Percentiles rank a stretch among this genome's conserved stretches.
Evolutionary conservation across 2,888 invertebrate species (phyloP).

Genomic region (Syritta pipiens): DNA sequence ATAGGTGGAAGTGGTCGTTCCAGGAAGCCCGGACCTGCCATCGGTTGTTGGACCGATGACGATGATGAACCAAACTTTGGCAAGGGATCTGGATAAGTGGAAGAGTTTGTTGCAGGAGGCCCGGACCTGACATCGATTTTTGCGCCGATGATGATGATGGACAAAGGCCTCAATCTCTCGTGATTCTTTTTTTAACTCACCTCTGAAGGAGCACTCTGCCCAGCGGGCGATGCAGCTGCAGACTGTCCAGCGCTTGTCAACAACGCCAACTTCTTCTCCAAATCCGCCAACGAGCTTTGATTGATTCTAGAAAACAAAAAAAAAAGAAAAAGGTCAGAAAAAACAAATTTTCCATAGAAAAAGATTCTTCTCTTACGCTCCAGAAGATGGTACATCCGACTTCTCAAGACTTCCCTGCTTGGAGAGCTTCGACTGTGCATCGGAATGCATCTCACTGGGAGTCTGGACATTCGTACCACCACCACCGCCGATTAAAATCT

Average conservation of each 20-base stretch:
- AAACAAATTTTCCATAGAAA: not conserved
- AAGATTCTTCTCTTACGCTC: slow-evolving; percentile 54
- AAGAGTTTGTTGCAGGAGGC: too few species aligned
- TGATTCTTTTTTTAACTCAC: too few species aligned
- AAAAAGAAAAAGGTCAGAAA: not conserved
- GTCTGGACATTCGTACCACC: slow-evolving; percentile 70
- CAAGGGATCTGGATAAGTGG: too few species aligned
- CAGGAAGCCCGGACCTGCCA: too few species aligned
- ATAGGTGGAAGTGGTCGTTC: too few species aligned
- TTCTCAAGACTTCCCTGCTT: slow-evolving; percentile 77
- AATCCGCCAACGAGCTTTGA: slow-evolving; percentile 80
- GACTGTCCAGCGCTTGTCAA: slow-evolving; percentile 78
- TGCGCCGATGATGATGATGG: too few species aligned
- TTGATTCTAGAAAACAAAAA: slow-evolving; percentile 56
- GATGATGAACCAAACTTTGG: too few species aligned
- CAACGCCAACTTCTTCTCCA: slow-evolving; percentile 82
- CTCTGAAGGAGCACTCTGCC: not conserved
- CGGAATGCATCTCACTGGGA: slow-evolving; percentile 64
- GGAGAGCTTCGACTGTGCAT: slow-evolving; percentile 71
- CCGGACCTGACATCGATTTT: too few species aligned
- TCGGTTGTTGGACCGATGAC: slow-evolving; percentile 62
- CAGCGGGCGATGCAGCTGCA: not conserved
- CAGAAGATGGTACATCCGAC: slow-evolving; percentile 28
- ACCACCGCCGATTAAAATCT: slow-evolving; percentile 48
- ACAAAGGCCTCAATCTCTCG: too few species aligned